Base-by-base conservation (phyloP, 2,797 vertebrate species). In the Enteromius afrohamiltoni region DNA sequence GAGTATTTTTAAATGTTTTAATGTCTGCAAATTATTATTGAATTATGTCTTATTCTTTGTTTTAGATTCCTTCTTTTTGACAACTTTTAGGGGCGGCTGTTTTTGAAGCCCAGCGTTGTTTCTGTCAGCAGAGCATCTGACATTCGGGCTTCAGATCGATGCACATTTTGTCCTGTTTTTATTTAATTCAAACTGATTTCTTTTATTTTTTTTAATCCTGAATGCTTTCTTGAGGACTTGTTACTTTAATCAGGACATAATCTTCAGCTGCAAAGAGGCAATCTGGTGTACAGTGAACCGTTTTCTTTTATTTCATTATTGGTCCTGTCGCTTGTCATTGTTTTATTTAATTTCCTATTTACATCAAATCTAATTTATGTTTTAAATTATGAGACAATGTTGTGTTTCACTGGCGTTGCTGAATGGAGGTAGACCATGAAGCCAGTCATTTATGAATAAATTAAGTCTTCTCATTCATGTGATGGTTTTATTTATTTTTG, bases 311-410 rank as follows among this genome's bases (percentile, higher is more conserved):
- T 84, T 88, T 87, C 78, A 74, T 77, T 83, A 51, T 80, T 90
- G 89, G 84, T 89, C 85, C 91, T 91, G 90, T 91, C 92, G 87
- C 84, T 91, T 93, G 7, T 37, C 58, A 16, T 78, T 83, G 92
- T 93, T 88, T 95, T 94, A 95, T 95, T 96, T 95, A 96, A 96
- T 92, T 92, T 92, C 92, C 90, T 94, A 93, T 94, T 94, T 94
- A 94, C 93, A 91, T 89, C 76, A 84, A 93, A 91, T 90, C 92
- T 95, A 95, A 96, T 95, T 96, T 96, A 96, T 95, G 93, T 91
- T 90, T 95, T 96, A 96, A 95, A 94, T 96, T 96, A 95, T 96
- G 85, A 89, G 89, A 91, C 91, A 88, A 89, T 94, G 88, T 91
- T 94, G 90, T 91, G 91, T 85, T 90, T 90, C 88, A 91, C 90